Percentiles rank a stretch among this genome's conserved stretches.
Evolutionary conservation across 2,113 vertebrate genomes (phyloP).

Genomic region (Percopsis transmontana): DNA sequence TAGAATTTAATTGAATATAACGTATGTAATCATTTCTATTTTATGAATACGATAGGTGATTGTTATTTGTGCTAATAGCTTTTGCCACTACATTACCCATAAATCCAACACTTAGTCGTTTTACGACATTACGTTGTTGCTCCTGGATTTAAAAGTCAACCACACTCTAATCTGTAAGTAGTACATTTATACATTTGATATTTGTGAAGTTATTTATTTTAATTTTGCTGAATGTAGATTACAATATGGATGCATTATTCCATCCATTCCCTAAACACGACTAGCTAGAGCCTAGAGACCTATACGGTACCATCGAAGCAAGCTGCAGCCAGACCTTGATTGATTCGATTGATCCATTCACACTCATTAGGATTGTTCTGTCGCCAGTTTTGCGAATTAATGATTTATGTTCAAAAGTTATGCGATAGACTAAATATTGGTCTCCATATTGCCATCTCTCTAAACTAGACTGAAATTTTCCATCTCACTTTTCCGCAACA

Average conservation of each 20-base stretch:
- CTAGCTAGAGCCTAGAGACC: no score
- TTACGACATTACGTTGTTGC: constrained; percentile 57
- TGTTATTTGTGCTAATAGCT: neutral
- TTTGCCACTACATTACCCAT: constrained; percentile 66
- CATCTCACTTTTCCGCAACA: neutral
- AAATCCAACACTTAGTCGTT: neutral
- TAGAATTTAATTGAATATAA: neutral
- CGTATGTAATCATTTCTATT: neutral
- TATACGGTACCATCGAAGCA: neutral
- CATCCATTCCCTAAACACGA: neutral
- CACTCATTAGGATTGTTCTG: no score
- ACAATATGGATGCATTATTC: neutral
- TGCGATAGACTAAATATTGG: no score
- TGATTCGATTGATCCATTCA: neutral
- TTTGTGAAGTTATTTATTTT: neutral
- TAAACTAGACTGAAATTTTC: neutral
- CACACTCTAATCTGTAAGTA: constrained; percentile 50
- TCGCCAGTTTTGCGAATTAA: no score
- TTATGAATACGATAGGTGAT: neutral
- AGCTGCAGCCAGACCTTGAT: neutral
- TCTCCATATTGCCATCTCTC: no score
- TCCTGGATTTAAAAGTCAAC: constrained; percentile 73
- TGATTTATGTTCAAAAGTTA: no score
- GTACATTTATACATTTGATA: neutral
- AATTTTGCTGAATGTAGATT: neutral